A percentile compares a stretch with the other conserved stretches of the same genome.
phyloP scores from a whole-genome alignment of 2,797 vertebrate species.

The Tachyglossus aculeatus region DNA sequence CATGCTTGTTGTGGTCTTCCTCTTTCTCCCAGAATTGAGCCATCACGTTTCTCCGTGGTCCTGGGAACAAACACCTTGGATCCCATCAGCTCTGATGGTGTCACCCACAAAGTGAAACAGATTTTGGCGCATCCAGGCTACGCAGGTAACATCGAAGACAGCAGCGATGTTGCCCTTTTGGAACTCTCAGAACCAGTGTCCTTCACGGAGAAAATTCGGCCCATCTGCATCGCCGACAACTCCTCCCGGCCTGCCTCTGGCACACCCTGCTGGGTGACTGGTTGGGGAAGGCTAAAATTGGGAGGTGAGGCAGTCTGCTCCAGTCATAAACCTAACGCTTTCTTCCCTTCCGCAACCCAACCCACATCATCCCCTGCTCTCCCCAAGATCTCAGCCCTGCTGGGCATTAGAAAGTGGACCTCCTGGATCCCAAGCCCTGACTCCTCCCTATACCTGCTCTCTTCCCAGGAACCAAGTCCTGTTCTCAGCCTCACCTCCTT shows the following conservation, averaged over 20 bases:
- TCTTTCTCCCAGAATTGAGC: neutral
- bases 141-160: slow-evolving; percentile 37
- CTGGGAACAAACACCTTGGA: slow-evolving; percentile 66
- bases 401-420: too few relatives aligned
- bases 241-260: slow-evolving; percentile 59
- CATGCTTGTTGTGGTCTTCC: neutral
- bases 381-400: neutral
- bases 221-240: slow-evolving; percentile 67
- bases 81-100: slow-evolving; percentile 40
- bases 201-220: slow-evolving; percentile 64
- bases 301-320: slow-evolving; percentile 41
- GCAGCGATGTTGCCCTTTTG: slow-evolving; percentile 76
- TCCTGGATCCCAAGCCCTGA: neutral
- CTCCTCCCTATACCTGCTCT: too few relatives aligned
- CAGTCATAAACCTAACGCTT: neutral
- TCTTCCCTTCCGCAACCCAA: neutral
- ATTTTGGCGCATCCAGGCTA: slow-evolving; percentile 69
- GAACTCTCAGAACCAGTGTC: slow-evolving; percentile 58
- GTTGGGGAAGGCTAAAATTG: slow-evolving; percentile 74
- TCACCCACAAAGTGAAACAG: neutral
- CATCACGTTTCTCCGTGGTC: slow-evolving; percentile 57
- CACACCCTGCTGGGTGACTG: slow-evolving; percentile 71
- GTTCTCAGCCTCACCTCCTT: neutral
- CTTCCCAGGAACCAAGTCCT: neutral
- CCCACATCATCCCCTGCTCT: neutral